These are phyloP conservation scores for Lophius americanus DNA, from an alignment of 2,797 vertebrate genomes.

Conservation along the genomic window DNA sequence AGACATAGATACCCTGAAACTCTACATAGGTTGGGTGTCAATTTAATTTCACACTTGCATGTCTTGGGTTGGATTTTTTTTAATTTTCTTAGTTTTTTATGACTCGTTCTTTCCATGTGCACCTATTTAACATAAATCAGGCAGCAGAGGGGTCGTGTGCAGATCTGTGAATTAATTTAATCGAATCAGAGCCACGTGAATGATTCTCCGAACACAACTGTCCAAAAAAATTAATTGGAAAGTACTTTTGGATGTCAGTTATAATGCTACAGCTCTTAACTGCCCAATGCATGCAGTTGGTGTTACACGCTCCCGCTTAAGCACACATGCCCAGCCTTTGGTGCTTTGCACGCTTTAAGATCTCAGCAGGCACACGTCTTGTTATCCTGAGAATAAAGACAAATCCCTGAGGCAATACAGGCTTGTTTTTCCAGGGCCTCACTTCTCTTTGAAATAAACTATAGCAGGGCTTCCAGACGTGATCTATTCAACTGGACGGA, in stretches of 20 bases:
- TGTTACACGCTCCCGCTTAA: slow-evolving; percentile 13
- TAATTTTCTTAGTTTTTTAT: slow-evolving; percentile 31
- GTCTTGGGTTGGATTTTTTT: slow-evolving; percentile 31
- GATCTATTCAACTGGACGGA: slow-evolving; percentile 7
- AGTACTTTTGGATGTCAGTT: slow-evolving; percentile 22
- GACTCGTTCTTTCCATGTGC: slow-evolving; percentile 30
- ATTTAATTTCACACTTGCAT: slow-evolving; percentile 44
- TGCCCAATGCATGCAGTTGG: not conserved
- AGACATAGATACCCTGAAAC: slow-evolving; percentile 45
- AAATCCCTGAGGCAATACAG: slow-evolving; percentile 18
- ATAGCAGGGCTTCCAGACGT: not conserved
- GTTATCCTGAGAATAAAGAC: slow-evolving; percentile 27
- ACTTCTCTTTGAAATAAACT: slow-evolving; percentile 12
- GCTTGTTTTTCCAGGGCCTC: slow-evolving; percentile 8
- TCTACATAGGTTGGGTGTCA: slow-evolving; percentile 48
- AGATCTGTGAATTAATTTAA: slow-evolving; percentile 27
- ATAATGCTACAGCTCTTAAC: not conserved
- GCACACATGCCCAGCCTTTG: slow-evolving; percentile 16
- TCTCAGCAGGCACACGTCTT: slow-evolving; percentile 11
- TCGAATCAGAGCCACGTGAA: slow-evolving; percentile 18
- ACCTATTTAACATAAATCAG: slow-evolving; percentile 34
- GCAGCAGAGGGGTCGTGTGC: slow-evolving; percentile 17
- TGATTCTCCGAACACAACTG: slow-evolving; percentile 19
- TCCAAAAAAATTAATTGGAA: slow-evolving; percentile 34
- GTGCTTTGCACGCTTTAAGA: slow-evolving; percentile 21